These are phyloP conservation scores for Hemicentrotus pulcherrimus DNA, from an alignment of 35 echinoderm and acorn worm genomes.

Conservation along the genomic window DNA sequence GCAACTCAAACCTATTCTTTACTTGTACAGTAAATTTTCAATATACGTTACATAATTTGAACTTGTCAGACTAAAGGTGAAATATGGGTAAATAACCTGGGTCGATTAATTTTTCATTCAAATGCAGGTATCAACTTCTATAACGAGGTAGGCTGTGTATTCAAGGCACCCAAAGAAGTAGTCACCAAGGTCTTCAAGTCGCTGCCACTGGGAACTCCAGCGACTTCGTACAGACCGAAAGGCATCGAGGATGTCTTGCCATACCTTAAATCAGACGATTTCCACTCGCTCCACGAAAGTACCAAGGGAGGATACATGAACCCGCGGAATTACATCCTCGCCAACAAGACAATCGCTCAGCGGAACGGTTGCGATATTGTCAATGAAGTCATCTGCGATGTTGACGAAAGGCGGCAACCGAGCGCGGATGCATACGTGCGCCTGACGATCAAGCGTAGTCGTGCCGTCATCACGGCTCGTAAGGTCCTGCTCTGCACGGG, in stretches of 20 bases:
- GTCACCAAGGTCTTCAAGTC: background rate
- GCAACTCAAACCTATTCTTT: no score
- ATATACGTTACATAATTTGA: no score
- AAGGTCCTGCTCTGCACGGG: conserved; percentile 78
- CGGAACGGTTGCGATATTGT: conserved; percentile 72
- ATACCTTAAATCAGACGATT: conserved; percentile 53
- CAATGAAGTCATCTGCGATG: conserved; percentile 45
- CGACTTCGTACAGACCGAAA: background rate
- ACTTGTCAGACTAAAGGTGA: no score
- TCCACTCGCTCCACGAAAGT: conserved; percentile 10
- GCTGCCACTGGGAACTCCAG: background rate
- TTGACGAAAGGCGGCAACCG: background rate
- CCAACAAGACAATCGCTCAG: conserved; percentile 64
- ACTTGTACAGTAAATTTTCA: no score
- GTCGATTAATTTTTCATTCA: background rate
- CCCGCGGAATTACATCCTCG: conserved; percentile 59
- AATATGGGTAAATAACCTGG: background rate
- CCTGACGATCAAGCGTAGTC: conserved; percentile 31
- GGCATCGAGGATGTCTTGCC: conserved; percentile 44
- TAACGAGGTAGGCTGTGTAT: conserved; percentile 66
- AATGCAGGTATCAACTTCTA: conserved; percentile 65
- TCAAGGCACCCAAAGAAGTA: conserved; percentile 33
- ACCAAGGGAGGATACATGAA: conserved; percentile 58
- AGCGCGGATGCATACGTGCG: background rate
- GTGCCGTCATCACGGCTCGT: conserved; percentile 41